Percentiles rank a stretch among this genome's conserved stretches.
Evolutionary conservation across 2,888 invertebrate genomes (phyloP).

Genomic region (Standfussiana lucernea): DNA sequence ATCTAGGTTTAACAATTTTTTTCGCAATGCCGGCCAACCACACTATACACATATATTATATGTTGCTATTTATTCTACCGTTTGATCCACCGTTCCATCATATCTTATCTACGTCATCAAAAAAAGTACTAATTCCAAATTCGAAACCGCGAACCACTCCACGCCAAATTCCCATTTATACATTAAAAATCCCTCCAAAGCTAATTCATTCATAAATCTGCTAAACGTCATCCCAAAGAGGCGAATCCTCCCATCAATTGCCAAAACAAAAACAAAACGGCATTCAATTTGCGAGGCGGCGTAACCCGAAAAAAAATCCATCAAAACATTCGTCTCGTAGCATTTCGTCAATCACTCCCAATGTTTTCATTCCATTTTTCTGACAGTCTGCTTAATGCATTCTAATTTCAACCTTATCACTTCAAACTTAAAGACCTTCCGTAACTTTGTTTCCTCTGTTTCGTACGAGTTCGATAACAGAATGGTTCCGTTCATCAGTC

Average conservation of each 20-base stretch:
- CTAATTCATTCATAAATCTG: constrained; percentile 63
- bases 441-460: constrained; percentile 35
- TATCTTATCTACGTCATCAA: background rate
- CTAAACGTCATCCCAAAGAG: constrained; percentile 51
- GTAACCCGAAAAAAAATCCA: constrained; percentile 64
- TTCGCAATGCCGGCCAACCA: background rate
- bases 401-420: constrained; percentile 38
- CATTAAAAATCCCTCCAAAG: constrained; percentile 27
- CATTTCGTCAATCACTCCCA: constrained; percentile 73
- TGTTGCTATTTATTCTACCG: background rate
- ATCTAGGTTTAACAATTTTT: background rate
- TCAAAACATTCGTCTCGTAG: constrained; percentile 72
- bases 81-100: background rate
- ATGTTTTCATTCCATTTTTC: constrained; percentile 76
- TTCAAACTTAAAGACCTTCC: background rate
- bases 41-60: background rate
- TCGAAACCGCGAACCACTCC: constrained; percentile 5
- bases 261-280: constrained; percentile 58
- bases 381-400: constrained; percentile 54
- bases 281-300: constrained; percentile 65
- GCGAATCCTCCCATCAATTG: constrained; percentile 53
- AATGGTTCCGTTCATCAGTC: constrained; percentile 47
- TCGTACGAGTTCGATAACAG: constrained; percentile 31
- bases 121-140: constrained; percentile 3
- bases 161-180: constrained; percentile 13